Percentiles rank a stretch among this genome's conserved stretches.
Evolutionary conservation across 2,888 invertebrate genomes (phyloP).

Genomic region (Uloborus plumipes): DNA sequence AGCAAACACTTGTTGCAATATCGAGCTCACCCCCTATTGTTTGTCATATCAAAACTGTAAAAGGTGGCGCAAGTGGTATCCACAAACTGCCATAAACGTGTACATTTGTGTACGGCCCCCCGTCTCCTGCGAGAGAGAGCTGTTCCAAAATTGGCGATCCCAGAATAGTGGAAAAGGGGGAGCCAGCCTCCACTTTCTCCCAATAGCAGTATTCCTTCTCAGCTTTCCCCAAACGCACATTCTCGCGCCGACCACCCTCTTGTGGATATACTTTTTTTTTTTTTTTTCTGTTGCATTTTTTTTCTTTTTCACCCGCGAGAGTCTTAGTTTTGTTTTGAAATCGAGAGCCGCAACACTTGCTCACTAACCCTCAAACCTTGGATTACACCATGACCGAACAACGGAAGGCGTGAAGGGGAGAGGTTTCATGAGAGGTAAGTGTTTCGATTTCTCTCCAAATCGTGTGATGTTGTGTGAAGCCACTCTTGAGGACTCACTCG

Average conservation of each 20-base stretch:
- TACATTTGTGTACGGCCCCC: slow-evolving; percentile 53
- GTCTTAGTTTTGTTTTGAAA: too few species aligned
- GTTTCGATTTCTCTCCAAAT: too few species aligned
- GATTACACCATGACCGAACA: neutral
- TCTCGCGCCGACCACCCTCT: slow-evolving; percentile 18
- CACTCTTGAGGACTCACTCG: too few species aligned
- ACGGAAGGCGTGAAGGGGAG: too few species aligned
- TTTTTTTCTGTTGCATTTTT: neutral
- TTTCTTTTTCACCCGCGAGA: neutral
- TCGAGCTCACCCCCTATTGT: too few species aligned
- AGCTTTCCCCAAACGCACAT: slow-evolving; percentile 21
- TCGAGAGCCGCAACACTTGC: neutral
- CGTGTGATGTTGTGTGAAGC: too few species aligned
- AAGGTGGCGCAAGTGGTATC: too few species aligned
- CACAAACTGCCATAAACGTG: neutral
- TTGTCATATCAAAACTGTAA: too few species aligned
- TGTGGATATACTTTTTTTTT: slow-evolving; percentile 13
- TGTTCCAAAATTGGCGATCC: slow-evolving; percentile 61
- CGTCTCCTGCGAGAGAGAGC: neutral
- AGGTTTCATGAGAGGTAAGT: too few species aligned
- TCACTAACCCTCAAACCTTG: slow-evolving; percentile 5
- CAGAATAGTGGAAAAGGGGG: slow-evolving; percentile 36
- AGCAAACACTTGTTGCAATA: too few species aligned
- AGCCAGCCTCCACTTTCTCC: slow-evolving; percentile 12
- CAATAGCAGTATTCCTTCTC: slow-evolving; percentile 56